Percentiles rank a stretch among this genome's conserved stretches.
These are phyloP conservation scores for Magallana ariakensis DNA, from an alignment of 1,140 invertebrate species.

Conservation along the genomic window DNA sequence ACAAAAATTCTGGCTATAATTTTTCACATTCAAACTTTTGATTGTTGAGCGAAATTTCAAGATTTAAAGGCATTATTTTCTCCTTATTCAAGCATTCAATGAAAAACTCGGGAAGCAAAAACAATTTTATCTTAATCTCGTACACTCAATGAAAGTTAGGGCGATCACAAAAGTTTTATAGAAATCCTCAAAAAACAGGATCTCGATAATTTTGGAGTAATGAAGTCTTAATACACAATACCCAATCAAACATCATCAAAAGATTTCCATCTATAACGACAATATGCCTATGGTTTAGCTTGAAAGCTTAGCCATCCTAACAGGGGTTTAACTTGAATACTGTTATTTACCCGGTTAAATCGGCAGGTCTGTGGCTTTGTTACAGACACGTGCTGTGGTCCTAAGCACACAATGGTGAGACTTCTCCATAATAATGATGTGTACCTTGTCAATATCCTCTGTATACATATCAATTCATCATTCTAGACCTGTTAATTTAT, in stretches of 20 bases:
- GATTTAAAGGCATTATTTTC: no score
- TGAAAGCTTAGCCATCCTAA: neutral
- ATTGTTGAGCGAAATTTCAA: no score
- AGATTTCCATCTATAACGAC: neutral
- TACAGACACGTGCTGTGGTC: constrained; percentile 8
- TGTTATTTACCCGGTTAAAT: constrained; percentile 24
- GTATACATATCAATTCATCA: constrained; percentile 27
- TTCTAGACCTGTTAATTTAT: neutral
- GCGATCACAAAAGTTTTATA: neutral
- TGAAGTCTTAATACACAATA: neutral
- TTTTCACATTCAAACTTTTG: no score
- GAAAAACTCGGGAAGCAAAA: no score
- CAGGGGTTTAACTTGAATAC: neutral
- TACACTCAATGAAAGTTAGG: no score
- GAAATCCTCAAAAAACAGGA: neutral
- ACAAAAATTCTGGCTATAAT: no score
- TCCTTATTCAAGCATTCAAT: no score
- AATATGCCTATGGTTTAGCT: neutral
- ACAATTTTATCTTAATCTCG: no score
- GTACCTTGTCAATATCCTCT: constrained; percentile 6
- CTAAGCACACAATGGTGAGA: neutral
- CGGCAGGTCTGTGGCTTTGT: neutral
- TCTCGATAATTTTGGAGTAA: neutral
- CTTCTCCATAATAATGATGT: neutral
- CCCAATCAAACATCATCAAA: neutral